A percentile compares a stretch with the other conserved stretches of the same genome.
Conservation (phyloP, 2,888 invertebrate species). For the Meiosimyza platycephala region DNA sequence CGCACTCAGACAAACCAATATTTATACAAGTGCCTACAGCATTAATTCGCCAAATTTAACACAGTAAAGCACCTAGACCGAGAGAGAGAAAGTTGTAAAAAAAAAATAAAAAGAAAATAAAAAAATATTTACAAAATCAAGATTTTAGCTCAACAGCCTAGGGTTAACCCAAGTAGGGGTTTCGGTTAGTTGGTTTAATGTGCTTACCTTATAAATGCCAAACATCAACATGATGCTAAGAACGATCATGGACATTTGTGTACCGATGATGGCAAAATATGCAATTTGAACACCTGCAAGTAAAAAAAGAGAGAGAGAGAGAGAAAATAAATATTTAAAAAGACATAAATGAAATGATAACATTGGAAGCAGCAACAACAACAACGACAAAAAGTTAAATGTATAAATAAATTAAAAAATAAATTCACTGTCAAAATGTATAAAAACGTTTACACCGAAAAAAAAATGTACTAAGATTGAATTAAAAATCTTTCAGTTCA, state of each 20-base stretch:
- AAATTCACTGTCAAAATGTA: too few species aligned
- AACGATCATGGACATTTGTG: conserved; percentile 81
- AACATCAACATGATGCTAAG: conserved; percentile 78
- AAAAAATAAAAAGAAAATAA: too few species aligned
- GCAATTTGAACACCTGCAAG: conserved; percentile 84
- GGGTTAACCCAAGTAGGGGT: too few species aligned
- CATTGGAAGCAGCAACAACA: neutral
- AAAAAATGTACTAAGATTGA: too few species aligned
- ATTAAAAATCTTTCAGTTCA: too few species aligned
- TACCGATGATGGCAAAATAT: conserved; percentile 82
- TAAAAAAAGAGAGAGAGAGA: too few species aligned
- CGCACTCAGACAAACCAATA: neutral
- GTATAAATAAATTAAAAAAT: conserved; percentile 6
- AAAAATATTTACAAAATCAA: too few species aligned
- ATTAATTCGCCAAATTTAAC: conserved; percentile 1
- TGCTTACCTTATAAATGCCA: conserved; percentile 80
- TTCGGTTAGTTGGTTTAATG: too few species aligned
- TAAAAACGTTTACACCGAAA: too few species aligned
- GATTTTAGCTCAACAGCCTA: too few species aligned
- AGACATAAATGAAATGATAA: conserved; percentile 11
- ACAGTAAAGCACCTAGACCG: neutral
- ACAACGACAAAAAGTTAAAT: neutral
- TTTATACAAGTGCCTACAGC: conserved; percentile 8
- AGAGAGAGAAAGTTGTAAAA: too few species aligned
- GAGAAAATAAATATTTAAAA: conserved; percentile 27